Base-by-base conservation (phyloP, 2,888 invertebrate genomes). In the Gymnocheta viridis region DNA sequence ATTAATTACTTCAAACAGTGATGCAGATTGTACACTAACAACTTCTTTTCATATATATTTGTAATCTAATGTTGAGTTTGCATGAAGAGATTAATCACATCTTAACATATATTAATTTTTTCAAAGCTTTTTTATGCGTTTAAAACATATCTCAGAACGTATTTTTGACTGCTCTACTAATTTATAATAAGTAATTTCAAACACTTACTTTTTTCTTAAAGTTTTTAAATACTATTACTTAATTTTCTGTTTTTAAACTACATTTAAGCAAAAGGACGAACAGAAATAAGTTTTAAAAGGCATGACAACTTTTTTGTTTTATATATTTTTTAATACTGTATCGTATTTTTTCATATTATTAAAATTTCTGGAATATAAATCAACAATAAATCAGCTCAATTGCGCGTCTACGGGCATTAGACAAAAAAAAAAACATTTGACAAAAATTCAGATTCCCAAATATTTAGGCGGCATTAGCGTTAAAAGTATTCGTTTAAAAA, bases 331-430 rank as follows among this genome's bases (percentile, higher is more conserved):
- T n/a, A 24, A 22, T 22, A 22, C 19, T 29, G 19, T 44, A 44
- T 41, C 2, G 6, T 9, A 38, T 67, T 24, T 51, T 51, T 17
- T n/a, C 10, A 70, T 32, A 22, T 44, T 32, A 17, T 51, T 64
- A 24, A 27, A 27, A 22, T 32, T 4, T 27, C 24, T 19, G 24
- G 14, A 12, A 58, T 38, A 49, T 27, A 77, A 67, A 76, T 76
- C 76, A 58, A 56, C 44, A 19, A 54, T 27, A 67, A 66, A 77
- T 66, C 67, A 67, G 58, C 67, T 66, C 58, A 67, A 27, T 14
- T 27, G 14, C 44, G 44, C n/a, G 77, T 58, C 66, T 56, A 44
- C 66, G 77, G 67, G 47, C 2, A 58, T 47, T 47, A 47, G 9
- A 10, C 12, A 29, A 9, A 29, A 38, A 17, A 29, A 9, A 29